These are phyloP conservation scores for Ectropis crepuscularia DNA, from an alignment of 2,888 invertebrate species.

Conservation along the genomic window DNA sequence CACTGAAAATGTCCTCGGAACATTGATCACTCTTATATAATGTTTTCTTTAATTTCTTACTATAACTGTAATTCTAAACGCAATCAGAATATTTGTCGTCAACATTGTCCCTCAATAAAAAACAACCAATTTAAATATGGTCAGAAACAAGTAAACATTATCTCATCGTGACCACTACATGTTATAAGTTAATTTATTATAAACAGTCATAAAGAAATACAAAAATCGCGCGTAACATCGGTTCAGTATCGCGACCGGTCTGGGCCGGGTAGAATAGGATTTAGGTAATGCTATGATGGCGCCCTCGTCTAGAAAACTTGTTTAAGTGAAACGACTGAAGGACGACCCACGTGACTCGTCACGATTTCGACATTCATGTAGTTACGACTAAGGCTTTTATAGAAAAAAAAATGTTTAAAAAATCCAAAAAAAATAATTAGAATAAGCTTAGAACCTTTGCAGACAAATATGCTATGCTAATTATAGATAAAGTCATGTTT, in stretches of 20 bases:
- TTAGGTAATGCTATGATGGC: slow-evolving; percentile 9
- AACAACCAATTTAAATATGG: too few species aligned
- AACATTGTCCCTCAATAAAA: too few species aligned
- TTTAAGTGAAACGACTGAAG: slow-evolving; percentile 13
- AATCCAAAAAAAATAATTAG: slow-evolving; percentile 27
- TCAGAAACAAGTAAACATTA: too few species aligned
- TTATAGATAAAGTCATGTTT: slow-evolving; percentile 28
- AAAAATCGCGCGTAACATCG: not conserved
- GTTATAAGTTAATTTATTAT: too few species aligned
- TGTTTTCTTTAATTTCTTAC: too few species aligned
- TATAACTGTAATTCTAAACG: too few species aligned
- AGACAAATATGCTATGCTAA: slow-evolving; percentile 19
- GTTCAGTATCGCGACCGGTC: slow-evolving; percentile 12
- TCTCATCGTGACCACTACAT: too few species aligned
- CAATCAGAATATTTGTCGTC: too few species aligned
- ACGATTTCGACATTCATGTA: slow-evolving; percentile 29
- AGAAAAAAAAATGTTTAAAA: slow-evolving; percentile 33
- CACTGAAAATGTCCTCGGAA: too few species aligned
- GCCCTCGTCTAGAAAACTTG: slow-evolving; percentile 10
- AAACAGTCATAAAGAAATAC: not conserved
- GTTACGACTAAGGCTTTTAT: slow-evolving; percentile 36
- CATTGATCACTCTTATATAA: too few species aligned
- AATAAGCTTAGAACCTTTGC: slow-evolving; percentile 24
- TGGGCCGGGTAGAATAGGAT: slow-evolving; percentile 23
- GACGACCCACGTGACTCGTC: slow-evolving; percentile 18